Base-by-base conservation (phyloP, 2,888 invertebrate species). In the Pseudeuparius sepicola region DNA sequence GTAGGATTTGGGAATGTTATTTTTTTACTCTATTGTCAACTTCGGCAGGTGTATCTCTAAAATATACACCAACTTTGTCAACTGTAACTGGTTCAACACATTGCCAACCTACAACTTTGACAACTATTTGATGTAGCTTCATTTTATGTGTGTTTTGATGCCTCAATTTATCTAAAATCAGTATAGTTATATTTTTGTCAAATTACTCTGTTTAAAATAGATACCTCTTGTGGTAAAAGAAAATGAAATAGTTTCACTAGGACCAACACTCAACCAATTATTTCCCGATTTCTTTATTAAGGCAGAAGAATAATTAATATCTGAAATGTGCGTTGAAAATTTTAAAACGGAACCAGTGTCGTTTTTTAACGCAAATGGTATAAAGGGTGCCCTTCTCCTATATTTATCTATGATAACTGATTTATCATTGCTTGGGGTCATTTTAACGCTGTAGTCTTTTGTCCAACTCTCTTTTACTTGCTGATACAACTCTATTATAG, bases 1-100 rank as follows among this genome's bases (percentile, higher is more conserved):
- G 20, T 7, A 20, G 7, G 20, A 20, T 20, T 7, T 20, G n/a
- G n/a, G 7, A 7, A n/a, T 20, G n/a, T n/a, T 20, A n/a, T 20
- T 3, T 14, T 28, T 52, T 47, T 48, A 59, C 57, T 34, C 54
- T 49, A 41, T 48, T 47, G 39, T 58, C 53, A 27, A 56, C 45
- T 40, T 65, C 63, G 5, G 66, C 60, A 17, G 55, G 60, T 0
- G 78, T 74, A 42, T 76, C 73, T n/a, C 88, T 65, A 58, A 96
- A 97, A 66, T 84, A 97, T 25, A 86, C 76, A 2, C 97, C 97
- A 13, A 96, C 94, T 60, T 87, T 81, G 63, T 98, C 97, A 1
- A 98, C 87, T 5, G 92, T 87, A 10, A 98, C 84, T 1, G 96
- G 90, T 46, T 81, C 78, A 31, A 89, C 65, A 18, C 74, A 67